Conservation (phyloP, 1,140 invertebrate species). For the Neoseiulus cucumeris region DNA sequence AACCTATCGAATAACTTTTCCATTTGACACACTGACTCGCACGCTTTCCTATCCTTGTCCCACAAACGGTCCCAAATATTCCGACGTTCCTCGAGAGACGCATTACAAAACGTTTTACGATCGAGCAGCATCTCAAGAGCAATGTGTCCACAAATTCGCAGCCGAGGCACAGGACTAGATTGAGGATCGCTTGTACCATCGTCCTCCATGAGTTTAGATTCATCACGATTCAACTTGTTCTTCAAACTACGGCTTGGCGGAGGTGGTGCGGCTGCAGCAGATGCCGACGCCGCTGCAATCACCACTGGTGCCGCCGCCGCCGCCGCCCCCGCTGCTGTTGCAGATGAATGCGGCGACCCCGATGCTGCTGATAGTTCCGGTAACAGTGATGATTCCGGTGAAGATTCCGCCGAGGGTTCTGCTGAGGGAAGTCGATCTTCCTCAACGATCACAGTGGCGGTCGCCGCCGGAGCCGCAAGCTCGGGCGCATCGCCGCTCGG, state of each 20-base stretch:
- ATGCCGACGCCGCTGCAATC: neutral
- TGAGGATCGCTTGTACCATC: neutral
- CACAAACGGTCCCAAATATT: conserved; percentile 10
- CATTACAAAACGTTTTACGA: conserved; percentile 1
- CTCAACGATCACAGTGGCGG: too few species aligned
- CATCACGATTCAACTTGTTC: neutral
- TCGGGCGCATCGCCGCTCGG: too few species aligned
- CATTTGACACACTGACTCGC: neutral
- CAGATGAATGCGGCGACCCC: neutral
- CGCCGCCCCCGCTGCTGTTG: neutral
- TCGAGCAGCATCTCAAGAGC: neutral
- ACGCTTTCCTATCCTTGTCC: neutral
- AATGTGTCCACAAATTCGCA: neutral
- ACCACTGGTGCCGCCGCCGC: neutral
- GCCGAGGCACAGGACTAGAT: neutral
- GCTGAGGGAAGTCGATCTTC: too few species aligned
- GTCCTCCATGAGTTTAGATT: neutral
- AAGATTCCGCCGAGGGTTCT: too few species aligned
- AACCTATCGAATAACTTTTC: conserved; percentile 9
- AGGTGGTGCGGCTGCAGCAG: neutral
- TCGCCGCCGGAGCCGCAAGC: too few species aligned
- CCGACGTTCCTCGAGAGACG: conserved; percentile 2
- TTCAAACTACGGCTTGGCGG: too few species aligned
- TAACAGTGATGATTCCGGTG: too few species aligned
- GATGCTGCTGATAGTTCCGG: too few species aligned